A percentile compares a stretch with the other conserved stretches of the same genome.
phyloP scores from a whole-genome alignment of 1,140 invertebrate species.

The Kradibia gibbosae region DNA sequence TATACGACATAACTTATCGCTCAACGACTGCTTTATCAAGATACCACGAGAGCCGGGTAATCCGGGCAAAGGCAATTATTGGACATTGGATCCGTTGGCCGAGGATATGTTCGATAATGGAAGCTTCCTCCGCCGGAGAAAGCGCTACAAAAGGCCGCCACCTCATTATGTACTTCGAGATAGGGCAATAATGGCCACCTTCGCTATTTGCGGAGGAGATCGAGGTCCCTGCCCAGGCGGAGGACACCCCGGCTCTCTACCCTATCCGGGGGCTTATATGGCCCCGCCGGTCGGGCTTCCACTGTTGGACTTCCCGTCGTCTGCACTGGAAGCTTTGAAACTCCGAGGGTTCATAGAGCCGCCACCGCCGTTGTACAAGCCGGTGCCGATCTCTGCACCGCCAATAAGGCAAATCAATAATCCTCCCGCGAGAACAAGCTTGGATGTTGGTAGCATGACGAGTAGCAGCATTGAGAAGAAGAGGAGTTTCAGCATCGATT shows the following conservation, averaged over 20 bases:
- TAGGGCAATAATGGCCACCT: constrained; percentile 70
- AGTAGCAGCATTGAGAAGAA: constrained; percentile 56
- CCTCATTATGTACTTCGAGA: constrained; percentile 75
- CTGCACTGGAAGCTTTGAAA: constrained; percentile 71
- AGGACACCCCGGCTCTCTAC: constrained; percentile 60
- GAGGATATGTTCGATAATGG: constrained; percentile 99
- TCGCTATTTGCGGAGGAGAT: constrained; percentile 67
- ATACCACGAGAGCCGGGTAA: constrained; percentile 98
- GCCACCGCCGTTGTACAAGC: constrained; percentile 70
- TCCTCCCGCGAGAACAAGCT: constrained; percentile 32
- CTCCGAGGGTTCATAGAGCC: constrained; percentile 66
- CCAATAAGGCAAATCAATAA: constrained; percentile 55
- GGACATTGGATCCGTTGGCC: constrained; percentile 96
- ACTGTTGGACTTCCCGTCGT: constrained; percentile 71
- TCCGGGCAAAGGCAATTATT: constrained; percentile 99
- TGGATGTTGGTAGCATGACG: neutral
- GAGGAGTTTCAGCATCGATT: constrained; percentile 74
- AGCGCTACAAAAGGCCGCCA: constrained; percentile 93
- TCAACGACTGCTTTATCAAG: constrained; percentile 99
- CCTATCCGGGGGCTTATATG: constrained; percentile 61
- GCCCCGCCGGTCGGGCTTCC: constrained; percentile 63
- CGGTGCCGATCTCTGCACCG: constrained; percentile 69
- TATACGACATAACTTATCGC: constrained; percentile 95
- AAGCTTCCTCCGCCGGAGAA: constrained; percentile 93
- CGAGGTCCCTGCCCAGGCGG: constrained; percentile 59